These are phyloP conservation scores for Streptopelia turtur DNA, from an alignment of 2,797 vertebrate species.

Conservation along the genomic window DNA sequence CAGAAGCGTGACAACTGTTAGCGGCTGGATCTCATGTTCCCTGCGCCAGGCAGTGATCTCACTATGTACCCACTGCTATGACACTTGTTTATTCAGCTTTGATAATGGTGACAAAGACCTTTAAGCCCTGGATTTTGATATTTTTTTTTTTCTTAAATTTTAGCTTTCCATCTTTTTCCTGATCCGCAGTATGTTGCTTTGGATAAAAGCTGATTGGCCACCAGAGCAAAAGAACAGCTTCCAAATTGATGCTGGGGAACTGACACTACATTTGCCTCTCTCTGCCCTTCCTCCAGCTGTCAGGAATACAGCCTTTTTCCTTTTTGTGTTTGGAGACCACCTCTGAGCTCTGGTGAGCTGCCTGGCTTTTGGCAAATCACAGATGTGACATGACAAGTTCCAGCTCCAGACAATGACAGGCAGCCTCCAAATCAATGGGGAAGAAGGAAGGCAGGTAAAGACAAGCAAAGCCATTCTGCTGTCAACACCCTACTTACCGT, in stretches of 20 bases:
- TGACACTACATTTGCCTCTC: accelerated
- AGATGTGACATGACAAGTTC: background rate
- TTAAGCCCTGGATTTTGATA: background rate
- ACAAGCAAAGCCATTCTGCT: background rate
- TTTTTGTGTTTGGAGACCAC: background rate
- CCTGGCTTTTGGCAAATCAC: background rate
- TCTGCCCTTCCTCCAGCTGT: background rate
- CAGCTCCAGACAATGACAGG: background rate
- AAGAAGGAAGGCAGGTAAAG: background rate
- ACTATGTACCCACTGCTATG: background rate
- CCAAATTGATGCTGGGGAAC: background rate
- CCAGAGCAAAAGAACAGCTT: background rate
- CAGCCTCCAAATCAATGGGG: background rate
- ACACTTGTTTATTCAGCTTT: slow-evolving; percentile 40
- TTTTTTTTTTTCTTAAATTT: background rate
- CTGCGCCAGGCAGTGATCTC: background rate
- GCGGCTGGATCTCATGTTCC: background rate
- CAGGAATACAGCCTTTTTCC: background rate
- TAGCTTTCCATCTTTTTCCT: background rate
- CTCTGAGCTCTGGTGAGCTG: background rate
- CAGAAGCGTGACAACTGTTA: background rate
- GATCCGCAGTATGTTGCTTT: background rate
- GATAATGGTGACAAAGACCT: background rate
- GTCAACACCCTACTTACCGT: slow-evolving; percentile 84
- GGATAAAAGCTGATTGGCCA: background rate